phyloP scores from a whole-genome alignment of 2,888 invertebrate genomes.

The Lepetodrilus schrolli region DNA sequence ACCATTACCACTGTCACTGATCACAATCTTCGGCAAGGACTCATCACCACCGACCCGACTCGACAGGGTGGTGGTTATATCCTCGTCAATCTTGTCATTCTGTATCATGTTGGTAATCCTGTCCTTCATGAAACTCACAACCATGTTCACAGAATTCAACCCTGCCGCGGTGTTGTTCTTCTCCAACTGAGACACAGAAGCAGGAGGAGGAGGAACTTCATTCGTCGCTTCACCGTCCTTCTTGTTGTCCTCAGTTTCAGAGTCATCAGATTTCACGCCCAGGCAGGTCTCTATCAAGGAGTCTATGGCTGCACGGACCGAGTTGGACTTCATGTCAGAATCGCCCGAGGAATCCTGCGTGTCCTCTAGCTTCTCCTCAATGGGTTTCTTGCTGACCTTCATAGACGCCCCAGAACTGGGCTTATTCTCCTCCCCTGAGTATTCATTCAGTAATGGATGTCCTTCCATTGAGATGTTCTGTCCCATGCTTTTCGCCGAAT shows the following conservation, averaged over 20 bases:
- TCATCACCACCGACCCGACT: no score
- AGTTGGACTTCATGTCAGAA: slow-evolving; percentile 36
- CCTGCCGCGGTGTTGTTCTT: neutral
- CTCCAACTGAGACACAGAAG: neutral
- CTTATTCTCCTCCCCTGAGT: neutral
- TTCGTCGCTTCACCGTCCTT: neutral
- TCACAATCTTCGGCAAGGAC: neutral
- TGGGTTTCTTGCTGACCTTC: neutral
- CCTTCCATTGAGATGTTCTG: slow-evolving; percentile 7
- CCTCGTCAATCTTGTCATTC: neutral
- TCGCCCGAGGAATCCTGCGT: slow-evolving; percentile 7
- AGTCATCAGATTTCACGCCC: neutral
- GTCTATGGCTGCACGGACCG: slow-evolving; percentile 45
- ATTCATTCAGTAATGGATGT: neutral
- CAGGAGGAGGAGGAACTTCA: neutral
- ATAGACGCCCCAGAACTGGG: no score
- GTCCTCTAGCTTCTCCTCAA: neutral
- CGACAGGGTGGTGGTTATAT: neutral
- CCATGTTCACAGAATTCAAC: neutral
- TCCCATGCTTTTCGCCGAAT: slow-evolving; percentile 2
- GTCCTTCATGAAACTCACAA: slow-evolving; percentile 7
- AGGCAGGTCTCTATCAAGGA: slow-evolving; percentile 44
- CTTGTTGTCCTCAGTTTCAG: neutral
- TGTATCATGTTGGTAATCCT: neutral
- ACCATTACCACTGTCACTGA: neutral